These are phyloP conservation scores for Aquatica leii DNA, from an alignment of 2,888 invertebrate genomes.

Conservation along the genomic window DNA sequence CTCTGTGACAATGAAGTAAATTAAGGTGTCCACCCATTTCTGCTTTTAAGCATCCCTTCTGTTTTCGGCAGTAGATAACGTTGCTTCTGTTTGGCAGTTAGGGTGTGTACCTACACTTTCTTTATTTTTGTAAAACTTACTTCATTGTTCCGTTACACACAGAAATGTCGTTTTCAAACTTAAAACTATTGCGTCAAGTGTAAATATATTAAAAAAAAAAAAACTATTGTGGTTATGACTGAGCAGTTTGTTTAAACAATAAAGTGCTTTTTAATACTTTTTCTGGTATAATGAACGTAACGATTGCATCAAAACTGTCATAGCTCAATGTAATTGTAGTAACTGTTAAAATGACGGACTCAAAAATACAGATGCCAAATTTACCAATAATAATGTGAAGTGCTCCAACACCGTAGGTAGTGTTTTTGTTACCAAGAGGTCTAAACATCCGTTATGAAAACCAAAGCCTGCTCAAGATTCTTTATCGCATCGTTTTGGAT, in stretches of 20 bases:
- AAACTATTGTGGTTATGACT: not conserved
- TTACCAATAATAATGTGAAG: slow-evolving; percentile 36
- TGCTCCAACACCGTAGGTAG: slow-evolving; percentile 45
- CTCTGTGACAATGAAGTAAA: slow-evolving; percentile 43
- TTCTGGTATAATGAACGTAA: too few relatives aligned
- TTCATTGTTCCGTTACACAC: slow-evolving; percentile 45
- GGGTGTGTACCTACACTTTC: slow-evolving; percentile 45
- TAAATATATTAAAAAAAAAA: too few relatives aligned
- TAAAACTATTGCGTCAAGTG: not conserved
- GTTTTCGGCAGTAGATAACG: slow-evolving; percentile 45
- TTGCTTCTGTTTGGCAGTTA: slow-evolving; percentile 44
- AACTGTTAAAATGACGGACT: not conserved
- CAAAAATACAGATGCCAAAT: slow-evolving; percentile 2
- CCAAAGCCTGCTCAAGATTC: slow-evolving; percentile 50
- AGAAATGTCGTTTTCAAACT: not conserved
- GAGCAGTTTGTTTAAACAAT: not conserved
- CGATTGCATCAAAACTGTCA: not conserved
- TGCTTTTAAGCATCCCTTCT: slow-evolving; percentile 37
- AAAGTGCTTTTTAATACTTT: too few relatives aligned
- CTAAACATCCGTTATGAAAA: slow-evolving; percentile 49
- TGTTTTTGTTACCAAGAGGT: slow-evolving; percentile 36
- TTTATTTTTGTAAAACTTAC: slow-evolving; percentile 46
- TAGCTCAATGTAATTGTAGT: slow-evolving; percentile 1
- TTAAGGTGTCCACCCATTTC: slow-evolving; percentile 28
- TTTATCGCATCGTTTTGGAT: slow-evolving; percentile 52